Base-by-base conservation (phyloP, 2,888 invertebrate genomes). In the Macroteleia sp. region DNA sequence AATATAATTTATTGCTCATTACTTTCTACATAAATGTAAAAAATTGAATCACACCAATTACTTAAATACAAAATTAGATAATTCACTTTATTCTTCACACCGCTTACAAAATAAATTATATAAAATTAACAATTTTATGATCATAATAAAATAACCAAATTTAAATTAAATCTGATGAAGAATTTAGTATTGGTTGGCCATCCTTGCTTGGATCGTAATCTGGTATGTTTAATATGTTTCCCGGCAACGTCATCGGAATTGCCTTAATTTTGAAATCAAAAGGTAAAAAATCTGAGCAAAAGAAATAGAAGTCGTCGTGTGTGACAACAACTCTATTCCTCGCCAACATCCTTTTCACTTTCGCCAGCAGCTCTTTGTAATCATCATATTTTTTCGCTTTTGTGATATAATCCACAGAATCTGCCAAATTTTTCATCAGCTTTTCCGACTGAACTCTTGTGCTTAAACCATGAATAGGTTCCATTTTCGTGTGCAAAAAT, bases 201-300 rank as follows among this genome's bases (percentile, higher is more conserved):
- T 77, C 77, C 4, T 28, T 44, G 0, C 1, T 16, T 0, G 77
- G 61, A 50, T 89, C 56, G 28, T 80, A 90, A 3, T 59, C 32
- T 1, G 90, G 90, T 50, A 91, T 86, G 19, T 70, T 89, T 0
- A 30, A 61, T 20, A 50, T 39, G 36, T 89, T 89, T 0, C 90
- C 90, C 0, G 91, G 89, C 12, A 87, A 14, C 10, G 83, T 5
- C 77, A 90, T 90, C 0, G 91, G 90, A 3, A 85, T 71, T 0
- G 77, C 87, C 59, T 91, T 91, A 2, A 78, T 14, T 3, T 88
- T 85, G 61, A 91, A 86, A 0, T 85, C 82, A 16, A 86, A 86
- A 0, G 91, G 91, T 25, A 91, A 57, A 71, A 81, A 91, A 0
- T 90, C 85, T 2, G 79, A 69, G 22, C 87, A 89, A 42, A 91